A percentile compares a stretch with the other conserved stretches of the same genome.
These are phyloP conservation scores for Pogonus chalceus DNA, from an alignment of 1,140 invertebrate species.

Conservation along the genomic window DNA sequence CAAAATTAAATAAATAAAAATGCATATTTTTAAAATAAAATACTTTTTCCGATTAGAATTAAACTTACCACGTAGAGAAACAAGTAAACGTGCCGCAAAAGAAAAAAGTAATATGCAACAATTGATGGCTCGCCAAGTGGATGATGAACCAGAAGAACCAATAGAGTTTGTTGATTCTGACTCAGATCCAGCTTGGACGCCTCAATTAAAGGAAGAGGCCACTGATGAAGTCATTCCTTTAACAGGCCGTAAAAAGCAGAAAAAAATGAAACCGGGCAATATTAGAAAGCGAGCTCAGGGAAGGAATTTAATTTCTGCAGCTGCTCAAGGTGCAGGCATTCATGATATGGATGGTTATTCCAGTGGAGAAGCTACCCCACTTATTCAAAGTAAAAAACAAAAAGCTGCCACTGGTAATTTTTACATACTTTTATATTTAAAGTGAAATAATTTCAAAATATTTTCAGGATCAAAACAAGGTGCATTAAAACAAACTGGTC, in stretches of 20 bases:
- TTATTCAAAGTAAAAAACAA: conserved; percentile 17
- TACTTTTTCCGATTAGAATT: no score
- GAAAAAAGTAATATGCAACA: conserved; percentile 42
- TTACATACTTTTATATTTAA: neutral
- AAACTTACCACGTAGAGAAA: conserved; percentile 51
- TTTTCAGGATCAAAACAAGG: conserved; percentile 15
- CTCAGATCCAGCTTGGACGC: conserved; percentile 63
- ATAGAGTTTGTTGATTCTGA: conserved; percentile 51
- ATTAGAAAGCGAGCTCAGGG: neutral
- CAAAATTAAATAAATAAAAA: no score
- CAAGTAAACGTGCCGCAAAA: conserved; percentile 53
- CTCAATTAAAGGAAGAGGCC: conserved; percentile 42
- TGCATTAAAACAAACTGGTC: conserved; percentile 19
- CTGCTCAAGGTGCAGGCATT: conserved; percentile 41
- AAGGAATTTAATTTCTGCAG: conserved; percentile 34
- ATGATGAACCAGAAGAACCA: conserved; percentile 40
- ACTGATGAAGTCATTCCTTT: neutral
- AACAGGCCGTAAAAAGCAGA: neutral
- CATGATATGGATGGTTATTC: conserved; percentile 24
- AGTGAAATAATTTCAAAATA: neutral
- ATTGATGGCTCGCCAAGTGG: conserved; percentile 37
- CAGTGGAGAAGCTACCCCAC: conserved; percentile 14
- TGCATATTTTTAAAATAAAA: no score
- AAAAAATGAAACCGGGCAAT: conserved; percentile 7
- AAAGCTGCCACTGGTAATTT: conserved; percentile 13